Conservation (phyloP, 2,797 vertebrate genomes). For the Lagodon rhomboides region DNA sequence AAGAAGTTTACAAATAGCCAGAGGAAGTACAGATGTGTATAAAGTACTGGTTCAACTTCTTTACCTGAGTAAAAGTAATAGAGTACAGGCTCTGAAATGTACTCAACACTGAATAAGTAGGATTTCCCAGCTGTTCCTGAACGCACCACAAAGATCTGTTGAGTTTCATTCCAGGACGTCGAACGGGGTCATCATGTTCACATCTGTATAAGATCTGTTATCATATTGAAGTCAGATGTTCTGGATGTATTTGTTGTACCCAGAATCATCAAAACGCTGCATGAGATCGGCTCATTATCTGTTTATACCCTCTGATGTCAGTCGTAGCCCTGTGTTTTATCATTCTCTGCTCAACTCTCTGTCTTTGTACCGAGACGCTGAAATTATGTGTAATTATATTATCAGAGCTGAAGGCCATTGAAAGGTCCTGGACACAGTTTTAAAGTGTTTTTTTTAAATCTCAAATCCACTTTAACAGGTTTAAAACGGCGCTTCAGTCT, state of each 20-base stretch:
- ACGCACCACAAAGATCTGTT: no score
- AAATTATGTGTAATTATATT: conserved; percentile 35
- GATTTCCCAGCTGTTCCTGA: no score
- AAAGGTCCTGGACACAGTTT: conserved; percentile 30
- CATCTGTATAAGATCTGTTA: no score
- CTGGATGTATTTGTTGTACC: neutral
- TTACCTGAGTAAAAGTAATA: no score
- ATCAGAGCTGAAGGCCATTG: conserved; percentile 20
- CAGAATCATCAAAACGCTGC: neutral
- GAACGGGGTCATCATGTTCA: no score
- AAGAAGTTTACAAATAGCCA: neutral
- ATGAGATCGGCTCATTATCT: neutral
- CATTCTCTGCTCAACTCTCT: neutral
- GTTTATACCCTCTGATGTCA: neutral
- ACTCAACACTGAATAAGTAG: no score
- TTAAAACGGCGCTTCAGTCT: conserved; percentile 5
- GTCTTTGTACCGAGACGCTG: neutral
- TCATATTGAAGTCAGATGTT: neutral
- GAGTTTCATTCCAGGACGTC: no score
- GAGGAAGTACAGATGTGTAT: no score
- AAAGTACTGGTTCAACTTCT: no score
- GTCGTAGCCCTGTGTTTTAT: neutral
- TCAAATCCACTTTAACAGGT: conserved; percentile 34
- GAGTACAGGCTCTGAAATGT: no score
- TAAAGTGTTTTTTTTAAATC: conserved; percentile 32